Evolutionary conservation across 2,797 vertebrate species (phyloP).

Genomic region (Halcyon leucocephala): DNA sequence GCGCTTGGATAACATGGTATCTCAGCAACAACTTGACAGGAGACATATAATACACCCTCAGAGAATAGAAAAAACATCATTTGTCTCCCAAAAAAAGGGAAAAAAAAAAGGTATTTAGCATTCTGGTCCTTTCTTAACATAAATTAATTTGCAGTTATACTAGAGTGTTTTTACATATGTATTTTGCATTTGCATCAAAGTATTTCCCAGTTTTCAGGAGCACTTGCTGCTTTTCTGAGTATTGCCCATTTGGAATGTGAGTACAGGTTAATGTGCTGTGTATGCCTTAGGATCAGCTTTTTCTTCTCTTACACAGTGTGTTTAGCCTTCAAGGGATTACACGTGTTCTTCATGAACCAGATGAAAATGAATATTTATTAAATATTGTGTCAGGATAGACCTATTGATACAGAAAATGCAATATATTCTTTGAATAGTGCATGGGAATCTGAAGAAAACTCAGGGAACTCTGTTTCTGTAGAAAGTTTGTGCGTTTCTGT

Average conservation of each 20-base stretch:
- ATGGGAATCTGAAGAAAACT: neutral
- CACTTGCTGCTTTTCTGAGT: neutral
- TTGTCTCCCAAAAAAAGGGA: constrained; percentile 60
- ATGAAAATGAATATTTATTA: constrained; percentile 52
- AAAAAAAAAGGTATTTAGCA: constrained; percentile 74
- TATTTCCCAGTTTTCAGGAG: constrained; percentile 38
- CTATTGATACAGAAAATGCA: constrained; percentile 11
- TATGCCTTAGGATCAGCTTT: constrained; percentile 16
- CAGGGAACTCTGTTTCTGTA: neutral
- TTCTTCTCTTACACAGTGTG: neutral
- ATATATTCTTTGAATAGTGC: neutral
- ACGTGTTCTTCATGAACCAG: neutral
- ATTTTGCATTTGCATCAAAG: constrained; percentile 70
- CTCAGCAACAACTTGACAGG: constrained; percentile 81
- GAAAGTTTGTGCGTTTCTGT: neutral
- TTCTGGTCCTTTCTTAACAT: constrained; percentile 70
- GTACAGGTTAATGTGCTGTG: constrained; percentile 2
- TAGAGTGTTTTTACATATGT: constrained; percentile 69
- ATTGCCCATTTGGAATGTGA: neutral
- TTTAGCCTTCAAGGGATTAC: constrained; percentile 37
- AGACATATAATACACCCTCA: constrained; percentile 76
- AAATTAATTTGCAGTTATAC: constrained; percentile 80
- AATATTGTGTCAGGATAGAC: constrained; percentile 24
- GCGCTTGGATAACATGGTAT: constrained; percentile 70
- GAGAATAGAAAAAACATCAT: constrained; percentile 67